Evolutionary conservation across 2,888 invertebrate species (phyloP), one percentile per base, ranked within the genome.

Genomic region (Reticulitermes lucifugus): DNA sequence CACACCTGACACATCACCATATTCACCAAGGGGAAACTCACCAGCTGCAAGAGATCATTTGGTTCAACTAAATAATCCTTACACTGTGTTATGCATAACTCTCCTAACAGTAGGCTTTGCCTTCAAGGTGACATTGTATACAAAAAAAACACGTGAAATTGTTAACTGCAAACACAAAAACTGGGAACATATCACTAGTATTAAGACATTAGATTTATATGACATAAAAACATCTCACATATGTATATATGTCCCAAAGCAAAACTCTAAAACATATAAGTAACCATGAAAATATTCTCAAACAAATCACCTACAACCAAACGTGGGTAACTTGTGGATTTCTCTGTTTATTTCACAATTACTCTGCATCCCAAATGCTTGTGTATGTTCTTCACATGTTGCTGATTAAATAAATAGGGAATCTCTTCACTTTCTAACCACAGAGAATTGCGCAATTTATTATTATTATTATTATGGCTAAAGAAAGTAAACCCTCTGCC

Each of bases 131-230:
- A 73, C 41, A 25, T 18, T 41, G 41, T 41, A 41, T 41, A 73
- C 21, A 73, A 6, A 21, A 65, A 21, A 65, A 65, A 65, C 65
- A 65, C n/a, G n/a, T n/a, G 21, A 7, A 65, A 65, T 2, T 65
- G 12, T 65, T 18, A 35, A 65, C 6, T 65, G 2, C 5, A 65
- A 65, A 65, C n/a, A 65, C 2, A 6, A 46, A 46, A 46, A 46
- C 46, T 46, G 46, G 12, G 12, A 46, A 46, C 9, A 65, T 12
- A 25, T n/a, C 29, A 73, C 41, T 29, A 35, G 35, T 73, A 71
- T 9, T 29, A 71, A 35, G 71, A 71, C 71, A 71, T 71, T 35
- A 71, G 71, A 71, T 71, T 71, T 71, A 71, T 18, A 73, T 73
- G 29, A 73, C 0, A 41, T 5, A 18, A 73, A 35, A 25, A 35